A percentile compares a stretch with the other conserved stretches of the same genome.
phyloP scores from a whole-genome alignment of 2,797 vertebrate genomes.

The Ceryle rudis region DNA sequence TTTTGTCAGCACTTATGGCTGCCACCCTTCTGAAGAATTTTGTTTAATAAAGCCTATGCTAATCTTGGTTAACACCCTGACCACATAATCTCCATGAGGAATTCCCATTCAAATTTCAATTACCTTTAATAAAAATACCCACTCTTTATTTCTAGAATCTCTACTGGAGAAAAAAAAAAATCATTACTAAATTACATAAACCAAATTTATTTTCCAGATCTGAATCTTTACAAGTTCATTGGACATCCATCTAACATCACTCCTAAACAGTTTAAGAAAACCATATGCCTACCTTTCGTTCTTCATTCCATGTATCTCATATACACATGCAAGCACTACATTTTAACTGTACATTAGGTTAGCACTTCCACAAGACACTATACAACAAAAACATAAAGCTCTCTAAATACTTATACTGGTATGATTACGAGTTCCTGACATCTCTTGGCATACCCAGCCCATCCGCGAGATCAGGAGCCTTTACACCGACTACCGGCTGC shows the following conservation, averaged over 20 bases:
- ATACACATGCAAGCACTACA: no score
- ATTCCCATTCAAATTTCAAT: background rate
- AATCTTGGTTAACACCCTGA: background rate
- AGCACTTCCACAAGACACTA: background rate
- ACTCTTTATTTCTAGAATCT: background rate
- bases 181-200: background rate
- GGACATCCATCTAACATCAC: background rate
- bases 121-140: background rate
- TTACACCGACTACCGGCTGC: background rate
- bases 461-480: fast-evolving
- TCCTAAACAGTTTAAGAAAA: background rate
- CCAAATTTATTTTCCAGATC: background rate
- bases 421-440: background rate
- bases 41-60: background rate
- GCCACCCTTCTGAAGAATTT: background rate
- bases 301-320: background rate
- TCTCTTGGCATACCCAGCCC: background rate
- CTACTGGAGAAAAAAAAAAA: background rate
- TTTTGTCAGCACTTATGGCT: background rate
- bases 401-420: background rate
- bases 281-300: background rate
- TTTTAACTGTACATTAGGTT: background rate
- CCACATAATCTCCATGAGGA: background rate
- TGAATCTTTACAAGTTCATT: background rate
- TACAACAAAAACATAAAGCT: background rate